Conservation (phyloP, 2,888 invertebrate genomes). For the Oligia latruncula region DNA sequence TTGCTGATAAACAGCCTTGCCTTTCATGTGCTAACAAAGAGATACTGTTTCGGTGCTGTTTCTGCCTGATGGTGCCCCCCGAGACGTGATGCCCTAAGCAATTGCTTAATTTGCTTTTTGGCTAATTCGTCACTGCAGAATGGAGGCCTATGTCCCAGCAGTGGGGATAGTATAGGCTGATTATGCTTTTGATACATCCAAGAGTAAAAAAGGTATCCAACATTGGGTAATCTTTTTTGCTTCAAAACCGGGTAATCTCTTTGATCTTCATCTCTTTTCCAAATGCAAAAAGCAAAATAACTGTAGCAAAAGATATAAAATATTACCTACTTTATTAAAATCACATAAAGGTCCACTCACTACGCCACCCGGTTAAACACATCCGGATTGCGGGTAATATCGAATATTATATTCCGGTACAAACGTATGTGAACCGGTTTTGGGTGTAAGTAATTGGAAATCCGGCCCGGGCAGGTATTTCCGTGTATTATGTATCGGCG, state of each 20-base stretch:
- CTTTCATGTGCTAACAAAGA: too few species aligned
- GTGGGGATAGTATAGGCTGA: too few species aligned
- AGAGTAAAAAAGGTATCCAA: not conserved
- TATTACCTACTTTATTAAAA: slow-evolving; percentile 37
- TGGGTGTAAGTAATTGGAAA: slow-evolving; percentile 71
- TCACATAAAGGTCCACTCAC: slow-evolving; percentile 48
- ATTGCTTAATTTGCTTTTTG: too few species aligned
- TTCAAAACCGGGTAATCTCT: not conserved
- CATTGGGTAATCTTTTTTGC: not conserved
- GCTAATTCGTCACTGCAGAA: not conserved
- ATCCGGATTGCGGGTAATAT: slow-evolving; percentile 65
- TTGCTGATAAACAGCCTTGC: too few species aligned
- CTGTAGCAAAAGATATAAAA: slow-evolving; percentile 13
- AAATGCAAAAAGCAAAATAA: slow-evolving; percentile 19
- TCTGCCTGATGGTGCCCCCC: too few species aligned
- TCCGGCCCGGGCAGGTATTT: slow-evolving; percentile 62
- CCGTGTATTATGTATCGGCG: slow-evolving; percentile 53
- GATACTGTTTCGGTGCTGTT: too few species aligned
- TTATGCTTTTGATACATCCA: not conserved
- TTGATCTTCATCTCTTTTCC: slow-evolving; percentile 12
- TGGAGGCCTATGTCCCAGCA: not conserved
- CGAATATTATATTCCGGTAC: slow-evolving; percentile 69
- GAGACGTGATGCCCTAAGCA: too few species aligned
- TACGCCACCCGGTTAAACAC: slow-evolving; percentile 58
- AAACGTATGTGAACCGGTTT: slow-evolving; percentile 58